Conservation (phyloP, 1,140 invertebrate species). For the Drosophila malerkotliana region DNA sequence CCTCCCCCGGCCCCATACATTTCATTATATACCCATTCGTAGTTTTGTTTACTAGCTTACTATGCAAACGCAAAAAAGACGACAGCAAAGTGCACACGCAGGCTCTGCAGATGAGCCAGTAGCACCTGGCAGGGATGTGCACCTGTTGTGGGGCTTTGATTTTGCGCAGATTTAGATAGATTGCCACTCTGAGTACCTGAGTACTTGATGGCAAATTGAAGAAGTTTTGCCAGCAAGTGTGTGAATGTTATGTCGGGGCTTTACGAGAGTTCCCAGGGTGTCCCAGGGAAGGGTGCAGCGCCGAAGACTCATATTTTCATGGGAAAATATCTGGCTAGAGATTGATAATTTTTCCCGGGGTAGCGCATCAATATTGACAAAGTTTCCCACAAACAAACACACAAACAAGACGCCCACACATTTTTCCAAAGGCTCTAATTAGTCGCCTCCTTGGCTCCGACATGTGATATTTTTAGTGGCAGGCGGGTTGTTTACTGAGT, state of each 20-base stretch:
- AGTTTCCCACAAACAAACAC: constrained; percentile 7
- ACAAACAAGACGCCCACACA: not conserved
- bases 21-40: constrained; percentile 10
- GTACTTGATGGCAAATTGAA: constrained; percentile 19
- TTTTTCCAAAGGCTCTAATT: constrained; percentile 52
- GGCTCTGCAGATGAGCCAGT: not conserved
- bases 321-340: constrained; percentile 30
- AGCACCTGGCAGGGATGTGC: constrained; percentile 7
- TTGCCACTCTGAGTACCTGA: constrained; percentile 15
- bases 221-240: constrained; percentile 11
- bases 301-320: constrained; percentile 39
- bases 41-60: constrained; percentile 59
- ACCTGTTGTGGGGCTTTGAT: constrained; percentile 41
- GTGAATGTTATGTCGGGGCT: constrained; percentile 15
- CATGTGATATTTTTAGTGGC: constrained; percentile 76
- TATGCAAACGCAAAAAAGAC: constrained; percentile 41
- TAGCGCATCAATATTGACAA: constrained; percentile 24
- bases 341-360: constrained; percentile 21
- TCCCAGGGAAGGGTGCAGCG: no score
- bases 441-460: constrained; percentile 47
- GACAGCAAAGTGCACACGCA: constrained; percentile 39
- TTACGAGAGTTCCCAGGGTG: constrained; percentile 15
- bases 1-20: constrained; percentile 5
- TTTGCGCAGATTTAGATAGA: not conserved
- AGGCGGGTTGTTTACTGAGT: constrained; percentile 58